Base-by-base conservation (phyloP, 1,140 invertebrate genomes). In the Ceratosolen solmsi region DNA sequence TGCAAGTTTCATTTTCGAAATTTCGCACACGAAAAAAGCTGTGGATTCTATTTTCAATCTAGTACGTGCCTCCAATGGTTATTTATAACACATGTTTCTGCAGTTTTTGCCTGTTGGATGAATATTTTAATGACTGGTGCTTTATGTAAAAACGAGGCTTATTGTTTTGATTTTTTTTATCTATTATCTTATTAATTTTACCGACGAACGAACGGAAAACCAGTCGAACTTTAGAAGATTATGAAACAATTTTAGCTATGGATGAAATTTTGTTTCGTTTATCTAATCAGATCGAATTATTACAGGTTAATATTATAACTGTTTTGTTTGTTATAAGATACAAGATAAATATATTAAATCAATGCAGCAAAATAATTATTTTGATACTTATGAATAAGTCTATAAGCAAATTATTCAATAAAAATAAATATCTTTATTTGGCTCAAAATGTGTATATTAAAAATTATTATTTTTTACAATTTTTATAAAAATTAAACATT, bases 231-330 rank as follows among this genome's bases (percentile, higher is more conserved):
- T 54, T 22, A 54, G 15, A 11, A 27, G 20, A 68, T 36, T 76
- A 41, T 80, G 60, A 41, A 75, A 49, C 70, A 71, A 30, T 33
- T 36, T 74, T 46, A 85, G 88, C 83, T 68, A 92, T 92, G 91
- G 90, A 92, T n/a, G 91, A 92, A 84, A 86, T 92, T 85, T 87
- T 85, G 77, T 91, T 91, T 76, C 88, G 88, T 63, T 54, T 92
- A 8, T 86, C 88, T 30, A 89, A 82, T 84, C 88, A 90, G 30
- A 75, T 91, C 8, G 91, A 92, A 83, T 78, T 84, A 11, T 74
- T 91, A 51, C 90, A 91, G 91, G 91, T 92, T 89, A 82, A 84
- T 71, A 65, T 60, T 54, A 38, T 79, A 60, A 60, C 13, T 30
- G n/a, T 60, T 60, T 60, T n/a, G n/a, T n/a, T n/a, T n/a, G n/a